Evolutionary conservation across 2,888 invertebrate genomes (phyloP).

Genomic region (Cactoblastis cactorum): DNA sequence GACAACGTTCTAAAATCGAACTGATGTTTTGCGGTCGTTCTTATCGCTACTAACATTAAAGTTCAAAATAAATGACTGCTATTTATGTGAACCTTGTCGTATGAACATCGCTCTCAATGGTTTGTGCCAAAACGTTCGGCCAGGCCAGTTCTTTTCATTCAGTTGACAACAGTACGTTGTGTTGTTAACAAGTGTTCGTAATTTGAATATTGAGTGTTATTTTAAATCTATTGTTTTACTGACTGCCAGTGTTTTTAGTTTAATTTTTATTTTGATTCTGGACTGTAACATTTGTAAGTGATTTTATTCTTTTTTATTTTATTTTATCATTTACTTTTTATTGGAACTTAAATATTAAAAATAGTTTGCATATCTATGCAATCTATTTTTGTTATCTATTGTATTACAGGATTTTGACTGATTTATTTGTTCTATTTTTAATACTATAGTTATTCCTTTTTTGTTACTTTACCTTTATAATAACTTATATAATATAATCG

Average conservation of each 20-base stretch:
- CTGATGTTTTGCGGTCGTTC: constrained; percentile 19
- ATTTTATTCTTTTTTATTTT: constrained; percentile 22
- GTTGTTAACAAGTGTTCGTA: constrained; percentile 26
- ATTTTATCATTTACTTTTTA: neutral
- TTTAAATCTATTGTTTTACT: constrained; percentile 19
- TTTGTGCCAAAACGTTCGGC: constrained; percentile 12
- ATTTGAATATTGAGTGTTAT: constrained; percentile 17
- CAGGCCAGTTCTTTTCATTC: constrained; percentile 33
- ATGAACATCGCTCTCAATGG: neutral
- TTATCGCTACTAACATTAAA: neutral
- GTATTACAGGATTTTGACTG: too few species aligned
- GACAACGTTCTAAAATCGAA: constrained; percentile 30
- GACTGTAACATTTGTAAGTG: constrained; percentile 23
- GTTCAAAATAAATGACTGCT: constrained; percentile 24
- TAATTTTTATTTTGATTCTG: constrained; percentile 7
- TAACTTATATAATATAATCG: too few species aligned
- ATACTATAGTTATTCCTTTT: too few species aligned
- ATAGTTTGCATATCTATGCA: too few species aligned
- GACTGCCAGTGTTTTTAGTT: constrained; percentile 23
- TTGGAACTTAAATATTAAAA: too few species aligned
- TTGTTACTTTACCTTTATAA: too few species aligned
- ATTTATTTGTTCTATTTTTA: too few species aligned
- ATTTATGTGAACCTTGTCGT: neutral
- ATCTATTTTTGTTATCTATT: too few species aligned
- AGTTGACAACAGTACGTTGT: constrained; percentile 31